Evolutionary conservation across 2,888 invertebrate genomes (phyloP), one percentile per base, ranked within the genome.

Genomic region (Zhengitettix transpicula): DNA sequence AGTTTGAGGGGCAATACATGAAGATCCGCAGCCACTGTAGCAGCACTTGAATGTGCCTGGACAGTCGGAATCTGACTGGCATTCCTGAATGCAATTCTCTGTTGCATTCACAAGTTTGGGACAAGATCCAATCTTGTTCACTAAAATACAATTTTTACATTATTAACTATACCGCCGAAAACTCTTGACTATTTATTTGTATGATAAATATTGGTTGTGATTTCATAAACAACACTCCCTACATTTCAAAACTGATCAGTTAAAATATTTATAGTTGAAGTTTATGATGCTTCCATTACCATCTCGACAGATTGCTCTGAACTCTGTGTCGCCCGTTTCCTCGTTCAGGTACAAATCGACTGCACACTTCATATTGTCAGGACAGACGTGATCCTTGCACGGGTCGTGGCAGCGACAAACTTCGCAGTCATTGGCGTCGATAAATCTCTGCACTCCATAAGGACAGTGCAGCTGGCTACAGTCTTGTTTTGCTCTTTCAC

Each of bases 61-160:
- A 70, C 94, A 95, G 69, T 91, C 89, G 0, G 88, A 87, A 71
- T 94, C 94, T 58, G 82, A 82, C 62, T 77, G 74, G 68, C 94
- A 94, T 71, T 88, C 85, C 42, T 77, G 76, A 10, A 78, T 80
- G 70, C 93, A 92, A 58, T 72, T 71, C n/a, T 71, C 69, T 11
- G 73, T 71, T 56, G 71, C 71, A 10, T 72, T 63, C 10, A 66
- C 72, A 17, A 79, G 68, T 54, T 67, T 69, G 3, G 87, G 87
- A 68, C 87, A 88, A 40, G 72, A 72, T 7, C 87, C 87, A n/a
- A 78, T 74, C 71, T 89, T 92, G 67, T 77, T 79, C 40, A 77
- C 87, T 87, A 69, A 1, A 64, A 63, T 62, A 60, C 41, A 15
- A 42, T 14, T 12, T 10, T 15, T 42, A 1, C 28, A 40, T 16